Percentiles rank a stretch among this genome's conserved stretches.
Conservation (phyloP, 2,797 vertebrate genomes). For the Falco novaeseelandiae region DNA sequence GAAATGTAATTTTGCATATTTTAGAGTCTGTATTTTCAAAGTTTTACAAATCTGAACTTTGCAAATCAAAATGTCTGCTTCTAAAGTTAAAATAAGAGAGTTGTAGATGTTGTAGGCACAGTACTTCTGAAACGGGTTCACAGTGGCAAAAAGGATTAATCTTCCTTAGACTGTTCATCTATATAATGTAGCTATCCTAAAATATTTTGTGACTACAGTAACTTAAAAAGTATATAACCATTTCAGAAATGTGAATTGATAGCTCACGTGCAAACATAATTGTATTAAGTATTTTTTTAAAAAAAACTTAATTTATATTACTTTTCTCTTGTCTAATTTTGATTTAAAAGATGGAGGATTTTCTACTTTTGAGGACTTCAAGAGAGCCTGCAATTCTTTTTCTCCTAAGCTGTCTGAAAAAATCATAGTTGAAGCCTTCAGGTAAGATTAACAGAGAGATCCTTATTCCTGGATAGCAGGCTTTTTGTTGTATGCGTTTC, state of each 20-base stretch:
- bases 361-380: constrained; percentile 81
- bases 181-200: background rate
- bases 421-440: constrained; percentile 76
- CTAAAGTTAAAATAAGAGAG: background rate
- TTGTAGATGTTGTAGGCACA: background rate
- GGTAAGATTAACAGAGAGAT: constrained; percentile 56
- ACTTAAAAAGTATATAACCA: background rate
- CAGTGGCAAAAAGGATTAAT: background rate
- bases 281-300: background rate
- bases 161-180: background rate
- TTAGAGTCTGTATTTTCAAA: background rate
- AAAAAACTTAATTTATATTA: background rate
- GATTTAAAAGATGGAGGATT: constrained; percentile 74
- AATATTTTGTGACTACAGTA: background rate
- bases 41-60: background rate
- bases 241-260: background rate
- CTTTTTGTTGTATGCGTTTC: background rate
- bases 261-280: background rate
- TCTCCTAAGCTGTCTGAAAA: constrained; percentile 74
- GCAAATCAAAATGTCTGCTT: background rate
- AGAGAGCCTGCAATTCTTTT: constrained; percentile 73
- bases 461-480: background rate
- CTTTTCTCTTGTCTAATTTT: background rate
- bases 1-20: background rate
- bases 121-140: background rate